Conservation (phyloP, 2,113 vertebrate genomes). For the Pteronura brasiliensis region DNA sequence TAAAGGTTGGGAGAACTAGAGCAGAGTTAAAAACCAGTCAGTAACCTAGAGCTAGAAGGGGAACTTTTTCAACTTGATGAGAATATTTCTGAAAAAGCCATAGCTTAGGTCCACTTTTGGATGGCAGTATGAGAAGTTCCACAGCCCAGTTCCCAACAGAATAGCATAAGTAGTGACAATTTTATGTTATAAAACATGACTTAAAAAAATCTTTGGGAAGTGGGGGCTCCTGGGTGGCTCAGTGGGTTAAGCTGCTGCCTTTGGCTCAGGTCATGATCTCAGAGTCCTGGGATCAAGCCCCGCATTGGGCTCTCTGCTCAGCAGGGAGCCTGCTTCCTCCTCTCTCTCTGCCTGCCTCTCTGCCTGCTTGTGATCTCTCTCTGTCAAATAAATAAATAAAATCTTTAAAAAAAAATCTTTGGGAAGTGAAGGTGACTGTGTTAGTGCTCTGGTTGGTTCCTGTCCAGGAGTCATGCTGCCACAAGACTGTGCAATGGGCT, state of each 20-base stretch:
- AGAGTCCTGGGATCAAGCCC: no score
- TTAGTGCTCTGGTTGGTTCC: neutral
- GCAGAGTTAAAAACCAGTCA: neutral
- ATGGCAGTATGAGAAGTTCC: no score
- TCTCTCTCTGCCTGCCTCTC: no score
- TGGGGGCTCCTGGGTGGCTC: no score
- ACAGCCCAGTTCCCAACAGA: neutral
- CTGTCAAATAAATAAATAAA: no score
- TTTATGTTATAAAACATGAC: neutral
- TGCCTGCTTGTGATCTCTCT: no score
- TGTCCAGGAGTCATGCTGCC: fast-evolving
- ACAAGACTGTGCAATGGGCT: neutral
- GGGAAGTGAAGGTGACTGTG: neutral
- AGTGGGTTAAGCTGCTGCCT: no score
- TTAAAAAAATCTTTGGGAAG: neutral
- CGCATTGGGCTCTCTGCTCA: no score
- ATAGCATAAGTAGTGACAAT: neutral
- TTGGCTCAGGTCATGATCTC: no score
- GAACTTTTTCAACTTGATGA: neutral
- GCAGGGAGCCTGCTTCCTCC: no score
- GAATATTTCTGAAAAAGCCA: neutral
- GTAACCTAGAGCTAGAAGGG: neutral
- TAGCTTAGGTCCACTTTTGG: no score
- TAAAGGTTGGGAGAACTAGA: neutral
- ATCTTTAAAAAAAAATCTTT: no score